Evolutionary conservation across 1,140 invertebrate genomes (phyloP).

Genomic region (Tribolium castaneum): DNA sequence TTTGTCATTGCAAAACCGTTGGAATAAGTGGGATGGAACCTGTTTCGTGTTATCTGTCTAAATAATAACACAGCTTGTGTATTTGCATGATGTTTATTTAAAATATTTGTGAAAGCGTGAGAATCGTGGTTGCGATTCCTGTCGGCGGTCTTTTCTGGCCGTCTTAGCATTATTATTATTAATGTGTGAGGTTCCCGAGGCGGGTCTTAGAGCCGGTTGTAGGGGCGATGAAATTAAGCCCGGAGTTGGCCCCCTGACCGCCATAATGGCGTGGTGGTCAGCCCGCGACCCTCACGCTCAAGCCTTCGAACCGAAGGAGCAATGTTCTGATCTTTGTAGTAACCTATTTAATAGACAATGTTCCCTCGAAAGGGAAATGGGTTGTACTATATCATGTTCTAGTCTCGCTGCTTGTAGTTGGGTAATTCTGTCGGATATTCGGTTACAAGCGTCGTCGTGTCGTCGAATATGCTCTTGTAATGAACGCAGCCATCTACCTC

Average conservation of each 20-base stretch:
- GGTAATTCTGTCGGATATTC: constrained; percentile 9
- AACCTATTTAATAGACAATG: constrained; percentile 8
- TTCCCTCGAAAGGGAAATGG: constrained; percentile 5
- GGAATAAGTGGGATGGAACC: too few relatives aligned
- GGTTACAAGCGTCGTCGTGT: constrained; percentile 17
- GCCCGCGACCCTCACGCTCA: background rate
- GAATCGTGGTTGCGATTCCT: too few relatives aligned
- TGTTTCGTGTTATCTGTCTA: too few relatives aligned
- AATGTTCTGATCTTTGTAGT: constrained; percentile 9
- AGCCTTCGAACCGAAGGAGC: background rate
- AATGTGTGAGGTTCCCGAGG: background rate
- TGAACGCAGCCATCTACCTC: background rate
- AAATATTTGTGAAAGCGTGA: too few relatives aligned
- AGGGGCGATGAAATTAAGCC: constrained; percentile 28
- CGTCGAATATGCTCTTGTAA: constrained; percentile 7
- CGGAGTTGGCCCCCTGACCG: constrained; percentile 7
- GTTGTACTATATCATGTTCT: constrained; percentile 13
- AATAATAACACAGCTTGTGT: too few relatives aligned
- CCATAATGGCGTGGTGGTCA: constrained; percentile 17
- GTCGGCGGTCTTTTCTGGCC: background rate
- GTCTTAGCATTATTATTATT: background rate
- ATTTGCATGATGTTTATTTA: too few relatives aligned
- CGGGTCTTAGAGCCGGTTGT: background rate
- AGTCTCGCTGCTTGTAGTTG: background rate
- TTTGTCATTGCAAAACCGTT: too few relatives aligned